Percentiles rank a stretch among this genome's conserved stretches.
Conservation (phyloP, 2,888 invertebrate genomes). For the Gandaritis pyraliata region DNA sequence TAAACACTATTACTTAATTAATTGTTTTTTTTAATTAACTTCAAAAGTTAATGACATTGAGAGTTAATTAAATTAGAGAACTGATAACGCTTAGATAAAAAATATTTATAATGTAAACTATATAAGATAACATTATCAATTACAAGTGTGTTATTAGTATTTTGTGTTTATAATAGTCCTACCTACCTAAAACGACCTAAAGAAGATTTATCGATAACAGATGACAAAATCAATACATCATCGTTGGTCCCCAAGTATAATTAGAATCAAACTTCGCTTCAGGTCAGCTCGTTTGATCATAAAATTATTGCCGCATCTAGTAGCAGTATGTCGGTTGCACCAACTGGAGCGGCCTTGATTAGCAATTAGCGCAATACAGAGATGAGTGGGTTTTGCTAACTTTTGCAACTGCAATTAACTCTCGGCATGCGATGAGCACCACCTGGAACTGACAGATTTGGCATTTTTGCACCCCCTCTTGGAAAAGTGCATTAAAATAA, state of each 20-base stretch:
- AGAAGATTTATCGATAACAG: no score
- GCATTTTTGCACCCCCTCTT: not conserved
- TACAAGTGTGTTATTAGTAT: no score
- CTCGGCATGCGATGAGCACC: constrained; percentile 19
- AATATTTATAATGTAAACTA: not conserved
- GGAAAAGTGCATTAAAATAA: not conserved
- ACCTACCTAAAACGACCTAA: no score
- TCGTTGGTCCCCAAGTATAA: no score
- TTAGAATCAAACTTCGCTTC: no score
- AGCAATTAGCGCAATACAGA: constrained; percentile 56
- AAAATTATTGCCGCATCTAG: constrained; percentile 28
- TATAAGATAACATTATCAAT: constrained; percentile 16
- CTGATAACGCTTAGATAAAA: not conserved
- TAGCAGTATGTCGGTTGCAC: constrained; percentile 18
- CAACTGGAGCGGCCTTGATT: constrained; percentile 54
- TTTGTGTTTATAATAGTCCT: no score
- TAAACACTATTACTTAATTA: no score
- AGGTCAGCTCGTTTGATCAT: not conserved
- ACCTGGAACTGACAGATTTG: not conserved
- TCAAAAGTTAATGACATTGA: not conserved
- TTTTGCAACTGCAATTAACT: constrained; percentile 52
- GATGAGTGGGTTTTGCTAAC: constrained; percentile 40
- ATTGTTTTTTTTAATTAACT: no score
- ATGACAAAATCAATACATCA: no score
- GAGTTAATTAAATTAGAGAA: not conserved